Evolutionary conservation across 2,888 invertebrate species (phyloP), one percentile per base, ranked within the genome.

Genomic region (Pilophorus perplexus): DNA sequence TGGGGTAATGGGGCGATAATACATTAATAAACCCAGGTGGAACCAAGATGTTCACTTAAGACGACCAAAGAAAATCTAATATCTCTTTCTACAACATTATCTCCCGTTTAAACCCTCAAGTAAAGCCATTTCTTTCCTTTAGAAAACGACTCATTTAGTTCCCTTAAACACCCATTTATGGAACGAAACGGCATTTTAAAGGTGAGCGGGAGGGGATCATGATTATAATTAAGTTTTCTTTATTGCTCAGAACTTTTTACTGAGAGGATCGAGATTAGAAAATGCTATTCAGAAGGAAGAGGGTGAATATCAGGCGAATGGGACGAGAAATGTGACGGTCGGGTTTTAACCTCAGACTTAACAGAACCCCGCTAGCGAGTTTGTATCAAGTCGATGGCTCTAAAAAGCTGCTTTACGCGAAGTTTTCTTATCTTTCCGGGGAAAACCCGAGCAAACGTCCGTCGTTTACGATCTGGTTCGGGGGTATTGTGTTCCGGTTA

Each of bases 191-290:
- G n/a, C 22, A 22, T 18, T 57, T 57, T 57, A 22, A 40, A 40
- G 23, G 57, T 57, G n/a, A 14, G 20, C 18, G 6, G 42, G n/a
- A n/a, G n/a, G n/a, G n/a, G n/a, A n/a, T n/a, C n/a, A n/a, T 16
- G 59, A 59, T 59, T 40, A 40, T 59, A 44, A 59, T 42, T 44
- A 59, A 42, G 42, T 59, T 42, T 59, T 42, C 59, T 59, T 42
- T 42, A 59, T 42, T 25, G 42, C n/a, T 20, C 33, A 18, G 59
- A 40, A 59, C 40, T 44, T 59, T 59, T 42, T 23, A 59, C 42
- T 23, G 59, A 14, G 44, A 14, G 44, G 25, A 23, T 8, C 25
- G 59, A 59, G 59, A 59, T 59, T 59, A 59, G 59, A 40, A 42
- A 42, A 42, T 10, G n/a, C 59, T 44, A 59, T 59, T 23, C 52